phyloP scores from a whole-genome alignment of 23 tunicate genomes.

The Phallusia fumigata region DNA sequence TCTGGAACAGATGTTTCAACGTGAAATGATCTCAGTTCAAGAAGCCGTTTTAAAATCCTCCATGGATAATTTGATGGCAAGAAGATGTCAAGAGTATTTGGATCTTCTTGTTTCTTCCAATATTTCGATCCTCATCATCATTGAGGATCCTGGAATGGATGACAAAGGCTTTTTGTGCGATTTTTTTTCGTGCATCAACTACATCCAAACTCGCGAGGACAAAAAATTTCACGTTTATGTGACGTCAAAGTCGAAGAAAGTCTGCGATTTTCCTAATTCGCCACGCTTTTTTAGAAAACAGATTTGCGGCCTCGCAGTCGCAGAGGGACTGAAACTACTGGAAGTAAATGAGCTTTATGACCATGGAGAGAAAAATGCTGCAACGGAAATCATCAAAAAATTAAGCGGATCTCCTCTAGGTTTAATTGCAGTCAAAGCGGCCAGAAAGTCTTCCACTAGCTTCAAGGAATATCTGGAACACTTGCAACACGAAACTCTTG shows the following conservation, averaged over 20 bases:
- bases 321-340: not conserved
- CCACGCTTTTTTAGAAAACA: not conserved
- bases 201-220: not conserved
- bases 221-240: not conserved
- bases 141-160: not conserved
- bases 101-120: not conserved
- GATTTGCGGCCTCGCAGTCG: not conserved
- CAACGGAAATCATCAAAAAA: not conserved
- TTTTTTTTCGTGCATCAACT: not conserved
- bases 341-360: not conserved
- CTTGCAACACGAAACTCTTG: not conserved
- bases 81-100: not conserved
- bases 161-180: not conserved
- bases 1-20: not conserved
- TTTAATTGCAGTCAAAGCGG: not conserved
- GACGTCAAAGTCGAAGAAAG: not conserved
- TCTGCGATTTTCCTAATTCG: not conserved
- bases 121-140: not conserved
- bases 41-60: not conserved
- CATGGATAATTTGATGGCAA: not conserved
- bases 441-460: not conserved
- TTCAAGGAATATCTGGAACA: not conserved
- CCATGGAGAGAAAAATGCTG: not conserved
- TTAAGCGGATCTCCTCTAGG: not conserved
- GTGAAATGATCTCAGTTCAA: not conserved